phyloP scores from a whole-genome alignment of 1,140 invertebrate genomes.

The Psix sp. region DNA sequence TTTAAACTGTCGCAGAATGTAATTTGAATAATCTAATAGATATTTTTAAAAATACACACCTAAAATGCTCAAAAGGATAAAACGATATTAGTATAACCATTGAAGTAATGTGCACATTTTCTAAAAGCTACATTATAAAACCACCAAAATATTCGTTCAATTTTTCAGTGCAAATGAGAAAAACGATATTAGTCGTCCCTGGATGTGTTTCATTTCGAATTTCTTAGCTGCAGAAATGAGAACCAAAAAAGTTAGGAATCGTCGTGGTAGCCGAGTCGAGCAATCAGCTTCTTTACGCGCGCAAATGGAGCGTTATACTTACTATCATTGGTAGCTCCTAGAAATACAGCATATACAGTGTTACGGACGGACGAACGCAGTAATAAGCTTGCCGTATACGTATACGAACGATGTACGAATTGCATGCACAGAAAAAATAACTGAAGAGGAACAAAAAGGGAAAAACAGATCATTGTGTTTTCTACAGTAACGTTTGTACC shows the following conservation, averaged over 20 bases:
- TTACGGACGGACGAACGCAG: constrained; percentile 56
- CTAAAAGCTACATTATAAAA: no score
- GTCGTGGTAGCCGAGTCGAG: constrained; percentile 46
- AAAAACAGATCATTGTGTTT: constrained; percentile 76
- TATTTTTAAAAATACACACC: no score
- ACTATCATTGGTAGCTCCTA: constrained; percentile 48
- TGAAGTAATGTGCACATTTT: no score
- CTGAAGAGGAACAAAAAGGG: constrained; percentile 12
- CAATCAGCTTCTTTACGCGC: constrained; percentile 48
- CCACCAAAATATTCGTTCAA: no score
- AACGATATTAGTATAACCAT: no score
- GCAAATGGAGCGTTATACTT: constrained; percentile 32
- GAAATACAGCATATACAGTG: constrained; percentile 36
- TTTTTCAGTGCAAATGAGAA: no score
- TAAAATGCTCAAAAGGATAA: no score
- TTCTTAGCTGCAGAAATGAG: constrained; percentile 1
- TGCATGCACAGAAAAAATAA: constrained; percentile 32
- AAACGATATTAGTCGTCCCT: no score
- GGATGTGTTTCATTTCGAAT: no score
- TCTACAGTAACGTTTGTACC: constrained; percentile 77
- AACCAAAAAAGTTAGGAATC: constrained; percentile 20
- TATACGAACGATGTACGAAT: constrained; percentile 56
- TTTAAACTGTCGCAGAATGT: no score
- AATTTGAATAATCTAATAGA: no score
- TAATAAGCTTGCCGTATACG: constrained; percentile 65